These are phyloP conservation scores for Lepidonotus clava DNA, from an alignment of 2,888 invertebrate genomes.

Conservation along the genomic window DNA sequence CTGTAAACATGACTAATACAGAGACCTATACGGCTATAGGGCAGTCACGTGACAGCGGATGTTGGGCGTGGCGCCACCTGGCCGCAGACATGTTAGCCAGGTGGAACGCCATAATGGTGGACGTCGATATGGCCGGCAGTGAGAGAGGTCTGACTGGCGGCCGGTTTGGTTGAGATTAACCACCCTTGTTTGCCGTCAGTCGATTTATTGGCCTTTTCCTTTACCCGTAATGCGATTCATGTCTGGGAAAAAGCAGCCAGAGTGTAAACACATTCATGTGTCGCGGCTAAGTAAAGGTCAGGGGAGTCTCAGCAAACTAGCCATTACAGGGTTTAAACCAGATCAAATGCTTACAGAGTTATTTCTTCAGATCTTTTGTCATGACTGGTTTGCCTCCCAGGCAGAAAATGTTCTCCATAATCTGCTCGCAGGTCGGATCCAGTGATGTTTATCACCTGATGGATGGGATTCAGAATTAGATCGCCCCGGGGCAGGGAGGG, in stretches of 20 bases:
- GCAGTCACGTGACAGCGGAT: not conserved
- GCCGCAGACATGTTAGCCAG: not conserved
- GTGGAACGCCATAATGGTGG: no score
- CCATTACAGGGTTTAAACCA: no score
- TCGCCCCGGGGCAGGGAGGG: not conserved
- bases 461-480: not conserved
- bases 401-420: not conserved
- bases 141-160: not conserved
- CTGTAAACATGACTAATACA: no score
- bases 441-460: not conserved
- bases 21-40: no score
- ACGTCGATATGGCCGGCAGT: not conserved
- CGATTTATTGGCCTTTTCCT: not conserved
- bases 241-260: not conserved
- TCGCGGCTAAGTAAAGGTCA: not conserved
- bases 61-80: not conserved
- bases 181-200: not conserved
- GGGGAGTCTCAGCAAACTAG: not conserved
- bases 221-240: not conserved
- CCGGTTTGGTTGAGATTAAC: not conserved
- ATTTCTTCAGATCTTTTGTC: no score
- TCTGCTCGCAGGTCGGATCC: not conserved
- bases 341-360: no score
- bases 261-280: not conserved
- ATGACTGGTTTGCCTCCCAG: not conserved